Evolutionary conservation across 2,113 vertebrate genomes (phyloP).

Genomic region (Lagopus muta): DNA sequence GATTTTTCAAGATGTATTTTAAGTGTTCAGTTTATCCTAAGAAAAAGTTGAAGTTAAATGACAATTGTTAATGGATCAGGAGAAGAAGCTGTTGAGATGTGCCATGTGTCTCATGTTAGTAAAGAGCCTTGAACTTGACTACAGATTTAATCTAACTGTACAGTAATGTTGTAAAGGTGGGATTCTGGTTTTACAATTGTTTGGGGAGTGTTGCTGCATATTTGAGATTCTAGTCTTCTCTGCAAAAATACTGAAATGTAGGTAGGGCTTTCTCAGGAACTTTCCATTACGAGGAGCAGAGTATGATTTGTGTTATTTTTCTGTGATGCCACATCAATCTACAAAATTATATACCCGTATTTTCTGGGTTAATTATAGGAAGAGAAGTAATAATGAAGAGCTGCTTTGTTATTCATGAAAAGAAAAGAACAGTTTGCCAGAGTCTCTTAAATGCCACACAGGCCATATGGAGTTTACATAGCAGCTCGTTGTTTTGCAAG

Average conservation of each 20-base stretch:
- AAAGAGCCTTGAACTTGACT: neutral
- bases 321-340: neutral
- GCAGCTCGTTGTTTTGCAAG: neutral
- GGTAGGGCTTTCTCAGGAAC: neutral
- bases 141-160: neutral
- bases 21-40: neutral
- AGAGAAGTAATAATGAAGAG: neutral
- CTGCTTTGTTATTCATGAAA: constrained; percentile 20
- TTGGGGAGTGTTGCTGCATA: neutral
- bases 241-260: neutral
- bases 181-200: neutral
- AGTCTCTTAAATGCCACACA: neutral
- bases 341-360: neutral
- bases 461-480: neutral
- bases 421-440: neutral
- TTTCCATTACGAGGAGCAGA: neutral
- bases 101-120: neutral
- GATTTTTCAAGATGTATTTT: neutral
- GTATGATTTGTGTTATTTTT: neutral
- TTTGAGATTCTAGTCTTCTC: neutral
- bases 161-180: neutral
- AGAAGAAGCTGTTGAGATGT: neutral
- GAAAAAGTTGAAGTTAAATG: neutral
- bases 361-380: neutral
- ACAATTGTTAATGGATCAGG: neutral